These are phyloP conservation scores for Rhabdomys dilectus DNA, from an alignment of 2,113 vertebrate genomes.

Conservation along the genomic window DNA sequence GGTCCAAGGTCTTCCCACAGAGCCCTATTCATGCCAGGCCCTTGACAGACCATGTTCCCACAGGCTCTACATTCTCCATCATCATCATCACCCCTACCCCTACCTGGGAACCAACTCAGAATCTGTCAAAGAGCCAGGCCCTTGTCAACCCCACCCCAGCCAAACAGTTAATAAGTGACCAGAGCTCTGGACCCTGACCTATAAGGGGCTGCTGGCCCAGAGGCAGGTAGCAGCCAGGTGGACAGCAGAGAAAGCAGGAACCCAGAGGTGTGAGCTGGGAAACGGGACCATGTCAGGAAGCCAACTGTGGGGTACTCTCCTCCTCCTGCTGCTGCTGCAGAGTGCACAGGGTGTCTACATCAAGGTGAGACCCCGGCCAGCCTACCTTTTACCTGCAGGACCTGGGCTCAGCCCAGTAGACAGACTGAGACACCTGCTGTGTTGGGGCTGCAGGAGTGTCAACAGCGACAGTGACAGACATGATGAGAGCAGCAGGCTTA, in stretches of 20 bases:
- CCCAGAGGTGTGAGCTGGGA: not conserved
- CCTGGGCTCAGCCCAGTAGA: not conserved
- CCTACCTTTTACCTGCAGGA: not conserved
- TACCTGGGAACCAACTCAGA: constrained; percentile 27
- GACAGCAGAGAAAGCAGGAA: not conserved
- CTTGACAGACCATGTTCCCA: not conserved
- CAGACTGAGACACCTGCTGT: not conserved
- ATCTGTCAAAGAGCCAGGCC: constrained; percentile 54
- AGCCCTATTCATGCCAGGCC: accelerated
- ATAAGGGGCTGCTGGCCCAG: constrained; percentile 61
- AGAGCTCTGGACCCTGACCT: not conserved
- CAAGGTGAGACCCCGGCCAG: constrained; percentile 60
- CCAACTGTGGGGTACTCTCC: not conserved
- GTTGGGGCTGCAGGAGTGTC: not conserved
- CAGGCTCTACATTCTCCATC: not conserved
- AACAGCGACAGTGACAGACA: not conserved
- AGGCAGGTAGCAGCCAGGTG: constrained; percentile 21
- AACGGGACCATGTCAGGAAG: not conserved
- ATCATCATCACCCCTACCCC: not conserved
- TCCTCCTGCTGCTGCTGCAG: constrained; percentile 66
- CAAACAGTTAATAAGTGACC: constrained; percentile 77
- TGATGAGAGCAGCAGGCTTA: not conserved
- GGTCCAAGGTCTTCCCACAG: not conserved
- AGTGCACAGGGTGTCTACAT: constrained; percentile 71
- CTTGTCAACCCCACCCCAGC: constrained; percentile 69